A percentile compares a stretch with the other conserved stretches of the same genome.
Conservation (phyloP, 2,797 vertebrate genomes). For the Botia almorhae region DNA sequence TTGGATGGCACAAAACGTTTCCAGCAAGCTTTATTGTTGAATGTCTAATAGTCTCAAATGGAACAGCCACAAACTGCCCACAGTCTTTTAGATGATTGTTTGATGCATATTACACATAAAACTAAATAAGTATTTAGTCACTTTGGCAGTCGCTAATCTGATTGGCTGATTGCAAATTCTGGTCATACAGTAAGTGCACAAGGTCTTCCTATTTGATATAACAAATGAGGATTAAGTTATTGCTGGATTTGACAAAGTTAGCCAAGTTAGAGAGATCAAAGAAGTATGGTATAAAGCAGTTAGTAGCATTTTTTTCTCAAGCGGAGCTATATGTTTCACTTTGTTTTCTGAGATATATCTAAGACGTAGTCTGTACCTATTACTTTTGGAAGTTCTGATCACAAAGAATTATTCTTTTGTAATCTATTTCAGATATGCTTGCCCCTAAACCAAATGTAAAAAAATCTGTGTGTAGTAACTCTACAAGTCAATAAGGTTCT, state of each 20-base stretch:
- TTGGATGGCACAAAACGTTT: conserved; percentile 6
- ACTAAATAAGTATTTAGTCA: neutral
- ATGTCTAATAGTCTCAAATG: neutral
- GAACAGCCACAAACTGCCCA: neutral
- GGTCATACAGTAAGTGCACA: neutral
- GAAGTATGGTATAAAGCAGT: neutral
- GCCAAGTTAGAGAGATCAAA: neutral
- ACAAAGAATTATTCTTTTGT: too few species aligned
- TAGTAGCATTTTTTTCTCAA: neutral
- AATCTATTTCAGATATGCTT: too few species aligned
- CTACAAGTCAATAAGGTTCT: neutral
- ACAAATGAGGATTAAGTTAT: neutral
- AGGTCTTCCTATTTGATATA: neutral
- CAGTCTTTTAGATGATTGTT: neutral
- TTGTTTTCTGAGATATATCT: neutral
- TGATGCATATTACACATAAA: neutral
- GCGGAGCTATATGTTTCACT: neutral
- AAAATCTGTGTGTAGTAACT: neutral
- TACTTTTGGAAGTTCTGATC: neutral
- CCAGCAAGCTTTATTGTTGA: conserved; percentile 46
- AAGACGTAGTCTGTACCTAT: neutral
- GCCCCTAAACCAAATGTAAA: neutral
- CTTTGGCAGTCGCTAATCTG: neutral
- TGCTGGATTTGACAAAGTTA: neutral
- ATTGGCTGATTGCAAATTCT: neutral